A percentile compares a stretch with the other conserved stretches of the same genome.
Evolutionary conservation across 2,888 invertebrate genomes (phyloP).

Genomic region (Caenorhabditis sulstoni): DNA sequence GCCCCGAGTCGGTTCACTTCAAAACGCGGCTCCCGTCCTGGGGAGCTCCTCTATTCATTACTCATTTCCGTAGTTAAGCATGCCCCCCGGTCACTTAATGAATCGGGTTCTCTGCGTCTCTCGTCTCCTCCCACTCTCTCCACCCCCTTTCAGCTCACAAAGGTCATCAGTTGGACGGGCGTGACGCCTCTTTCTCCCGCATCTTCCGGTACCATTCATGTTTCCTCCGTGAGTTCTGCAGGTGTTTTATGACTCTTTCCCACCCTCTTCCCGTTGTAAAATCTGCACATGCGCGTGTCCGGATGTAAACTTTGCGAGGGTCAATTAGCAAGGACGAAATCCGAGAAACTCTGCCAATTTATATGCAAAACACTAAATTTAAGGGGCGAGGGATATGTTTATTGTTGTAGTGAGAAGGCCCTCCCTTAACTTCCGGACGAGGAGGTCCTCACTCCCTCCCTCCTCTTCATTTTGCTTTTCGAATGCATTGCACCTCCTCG

Average conservation of each 20-base stretch:
- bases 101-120: slow-evolving; percentile 29
- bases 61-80: slow-evolving; percentile 54
- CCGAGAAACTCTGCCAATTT: slow-evolving; percentile 45
- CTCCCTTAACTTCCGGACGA: slow-evolving; percentile 25
- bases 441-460: background rate
- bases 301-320: slow-evolving; percentile 32
- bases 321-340: slow-evolving; percentile 45
- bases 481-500: slow-evolving; percentile 25
- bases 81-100: slow-evolving; percentile 38
- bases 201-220: slow-evolving; percentile 51
- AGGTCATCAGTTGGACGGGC: slow-evolving; percentile 44
- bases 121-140: slow-evolving; percentile 6
- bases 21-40: slow-evolving; percentile 36
- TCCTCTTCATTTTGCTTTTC: background rate
- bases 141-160: slow-evolving; percentile 21
- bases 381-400: slow-evolving; percentile 26
- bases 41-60: slow-evolving; percentile 19
- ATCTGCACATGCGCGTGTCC: slow-evolving; percentile 16
- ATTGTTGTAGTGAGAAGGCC: slow-evolving; percentile 10
- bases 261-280: slow-evolving; percentile 17
- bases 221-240: slow-evolving; percentile 2
- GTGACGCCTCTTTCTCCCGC: slow-evolving; percentile 46
- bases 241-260: slow-evolving; percentile 34
- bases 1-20: slow-evolving; percentile 29
- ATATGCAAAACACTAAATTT: slow-evolving; percentile 57